Base-by-base conservation (phyloP, 2,888 invertebrate species). In the Julus scandinavius region DNA sequence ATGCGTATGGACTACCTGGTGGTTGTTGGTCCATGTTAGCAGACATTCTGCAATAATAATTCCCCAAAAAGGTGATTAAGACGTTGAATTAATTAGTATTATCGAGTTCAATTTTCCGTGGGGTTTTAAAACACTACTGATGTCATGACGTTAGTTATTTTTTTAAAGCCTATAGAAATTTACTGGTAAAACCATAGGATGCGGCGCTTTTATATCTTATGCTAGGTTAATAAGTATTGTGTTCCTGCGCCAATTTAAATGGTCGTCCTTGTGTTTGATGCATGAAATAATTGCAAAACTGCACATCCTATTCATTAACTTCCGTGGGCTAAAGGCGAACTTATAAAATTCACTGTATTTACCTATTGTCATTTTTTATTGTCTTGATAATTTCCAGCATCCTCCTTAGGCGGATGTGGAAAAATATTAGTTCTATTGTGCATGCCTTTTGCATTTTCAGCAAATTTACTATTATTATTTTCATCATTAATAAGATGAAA, bases 251-350 rank as follows among this genome's bases (percentile, higher is more conserved):
- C 13, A 17, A 6, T 63, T 63, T 63, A n/a, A 63, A 63, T n/a
- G 58, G 17, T n/a, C n/a, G 58, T 63, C 58, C 58, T 63, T 63
- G 58, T n/a, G n/a, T 63, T 63, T 63, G 58, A 63, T 63, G 58
- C 58, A 63, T 63, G 58, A 17, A 63, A 63, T 63, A 63, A 63
- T 63, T 63, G n/a, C 58, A 63, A 63, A 63, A 63, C 58, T 63
- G n/a, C 58, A 63, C 58, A 63, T 63, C 58, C 58, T 63, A 63
- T 63, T n/a, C 15, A 63, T 17, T 63, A n/a, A 20, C n/a, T 63
- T 63, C 58, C n/a, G 58, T 6, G n/a, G 6, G n/a, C 58, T 6
- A n/a, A n/a, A 17, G 58, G 6, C n/a, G 5, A n/a, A 2, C n/a
- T 63, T n/a, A n/a, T n/a, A 63, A 63, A 17, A n/a, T 54, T 7